phyloP scores from a whole-genome alignment of 2,113 vertebrate genomes.

The Burhinus oedicnemus region DNA sequence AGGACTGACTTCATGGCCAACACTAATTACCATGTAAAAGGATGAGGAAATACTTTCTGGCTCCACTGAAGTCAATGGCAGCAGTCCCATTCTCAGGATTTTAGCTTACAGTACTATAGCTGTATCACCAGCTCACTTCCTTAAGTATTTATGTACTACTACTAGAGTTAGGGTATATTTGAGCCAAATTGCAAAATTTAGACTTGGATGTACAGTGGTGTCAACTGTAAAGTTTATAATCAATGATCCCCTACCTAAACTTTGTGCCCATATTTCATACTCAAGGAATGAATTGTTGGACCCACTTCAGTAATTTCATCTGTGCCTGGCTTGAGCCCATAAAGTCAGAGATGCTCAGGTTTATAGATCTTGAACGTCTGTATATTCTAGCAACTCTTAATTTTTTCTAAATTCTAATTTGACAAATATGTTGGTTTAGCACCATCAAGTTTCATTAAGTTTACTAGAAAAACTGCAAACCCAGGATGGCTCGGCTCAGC shows the following conservation, averaged over 20 bases:
- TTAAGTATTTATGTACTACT: not conserved
- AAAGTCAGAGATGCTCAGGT: not conserved
- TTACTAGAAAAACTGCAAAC: not conserved
- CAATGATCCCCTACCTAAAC: not conserved
- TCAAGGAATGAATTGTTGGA: not conserved
- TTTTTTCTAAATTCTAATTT: not conserved
- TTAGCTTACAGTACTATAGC: not conserved
- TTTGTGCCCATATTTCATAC: not conserved
- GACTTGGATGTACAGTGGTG: not conserved
- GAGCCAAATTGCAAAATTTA: not conserved
- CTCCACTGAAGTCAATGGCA: not conserved
- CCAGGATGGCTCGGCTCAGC: not conserved
- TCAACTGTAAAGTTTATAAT: not conserved
- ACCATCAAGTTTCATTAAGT: not conserved
- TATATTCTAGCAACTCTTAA: not conserved
- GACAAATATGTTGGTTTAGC: not conserved
- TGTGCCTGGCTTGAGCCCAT: not conserved
- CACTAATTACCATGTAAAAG: not conserved
- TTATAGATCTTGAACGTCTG: not conserved
- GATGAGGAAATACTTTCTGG: slow-evolving; percentile 21
- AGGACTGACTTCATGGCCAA: not conserved
- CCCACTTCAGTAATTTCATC: not conserved
- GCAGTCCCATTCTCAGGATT: slow-evolving; percentile 4
- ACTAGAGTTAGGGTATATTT: not conserved
- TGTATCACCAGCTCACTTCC: not conserved